Base-by-base conservation (phyloP, 2,888 invertebrate genomes). In the Emesis furor region DNA sequence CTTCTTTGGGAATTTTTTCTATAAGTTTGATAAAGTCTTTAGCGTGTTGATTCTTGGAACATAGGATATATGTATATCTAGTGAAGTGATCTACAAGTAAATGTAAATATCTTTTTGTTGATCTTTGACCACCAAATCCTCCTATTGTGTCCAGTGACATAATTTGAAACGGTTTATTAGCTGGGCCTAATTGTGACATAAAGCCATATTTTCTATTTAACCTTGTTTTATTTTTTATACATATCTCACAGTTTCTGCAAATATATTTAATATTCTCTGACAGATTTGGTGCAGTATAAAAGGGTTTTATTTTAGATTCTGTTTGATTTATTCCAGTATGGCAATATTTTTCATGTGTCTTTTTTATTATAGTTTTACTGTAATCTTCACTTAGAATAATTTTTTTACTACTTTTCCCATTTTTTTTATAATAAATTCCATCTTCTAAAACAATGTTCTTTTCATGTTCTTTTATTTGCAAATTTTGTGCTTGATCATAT, bases 91-190 rank as follows among this genome's bases (percentile, higher is more conserved):
- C 85, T 30, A 79, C 65, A 35, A 88, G 67, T 6, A 89, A 77
- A 72, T 89, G 88, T 73, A 88, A 74, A 75, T 90, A 90, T 85
- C 55, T 87, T 76, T 89, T 90, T 79, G 88, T 89, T 71, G 89
- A 89, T 69, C 89, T 42, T 62, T 83, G 83, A 8, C 85, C 86
- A 35, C 87, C 89, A 77, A 88, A 90, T 42, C 87, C 87, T 74
- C 79, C 79, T 39, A 79, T 74, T 82, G 76, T 81, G 42, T 42
- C 42, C 12, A 42, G 10, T 42, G 42, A 42, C 42, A 42, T 42
- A 10, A 42, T 42, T 42, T 42, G 42, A 42, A 42, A 42, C 24
- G 46, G 14, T 46, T 14, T 14, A 14, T 46, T 46, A 46, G 46
- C 46, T 46, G 46, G 46, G 14, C 46, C 46, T 46, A 46, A 46